Evolutionary conservation across 2,888 invertebrate species (phyloP), one percentile per base, ranked within the genome.

Genomic region (Drosophila mimetica): DNA sequence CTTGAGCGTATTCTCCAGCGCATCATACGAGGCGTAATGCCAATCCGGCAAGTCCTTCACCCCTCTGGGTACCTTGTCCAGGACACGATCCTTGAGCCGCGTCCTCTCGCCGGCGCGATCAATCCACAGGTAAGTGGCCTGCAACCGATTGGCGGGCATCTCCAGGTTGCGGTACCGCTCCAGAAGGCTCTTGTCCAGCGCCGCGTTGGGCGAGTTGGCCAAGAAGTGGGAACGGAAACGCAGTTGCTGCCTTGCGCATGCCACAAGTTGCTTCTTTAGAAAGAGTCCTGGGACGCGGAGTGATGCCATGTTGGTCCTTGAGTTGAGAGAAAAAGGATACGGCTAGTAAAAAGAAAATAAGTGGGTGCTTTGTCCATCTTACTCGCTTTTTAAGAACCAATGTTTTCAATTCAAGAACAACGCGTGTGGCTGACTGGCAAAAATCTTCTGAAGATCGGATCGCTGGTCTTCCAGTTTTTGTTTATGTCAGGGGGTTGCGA

Each of bases 131-230:
- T 96, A 96, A 52, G 93, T 93, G 14, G 93, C 94, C 63, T 95
- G 93, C 7, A 94, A 91, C 8, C 93, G 91, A 48, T 90, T 89
- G 5, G 96, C 95, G 54, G 90, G 89, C n/a, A 88, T 78, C 30
- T 89, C 76, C n/a, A 98, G 93, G 77, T 94, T 94, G 89, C 95
- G 93, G 91, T 96, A 98, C 46, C 95, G 93, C 69, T 93, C 93
- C 66, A 96, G 91, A 34, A 96, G 93, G 16, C 93, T 93, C 92
- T 97, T 97, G 82, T 96, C 95, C 67, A 96, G 92, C 61, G 94
- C 94, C 75, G 96, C 95, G 90, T 96, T 97, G n/a, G 96, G 96
- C 60, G 96, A 96, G 88, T 96, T 79, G 48, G 61, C 76, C 30
- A 91, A 64, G 47, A 88, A 87, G 44, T 88, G 77, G 16, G 86